phyloP scores from a whole-genome alignment of 2,888 invertebrate species.

The Lycaena phlaeas region DNA sequence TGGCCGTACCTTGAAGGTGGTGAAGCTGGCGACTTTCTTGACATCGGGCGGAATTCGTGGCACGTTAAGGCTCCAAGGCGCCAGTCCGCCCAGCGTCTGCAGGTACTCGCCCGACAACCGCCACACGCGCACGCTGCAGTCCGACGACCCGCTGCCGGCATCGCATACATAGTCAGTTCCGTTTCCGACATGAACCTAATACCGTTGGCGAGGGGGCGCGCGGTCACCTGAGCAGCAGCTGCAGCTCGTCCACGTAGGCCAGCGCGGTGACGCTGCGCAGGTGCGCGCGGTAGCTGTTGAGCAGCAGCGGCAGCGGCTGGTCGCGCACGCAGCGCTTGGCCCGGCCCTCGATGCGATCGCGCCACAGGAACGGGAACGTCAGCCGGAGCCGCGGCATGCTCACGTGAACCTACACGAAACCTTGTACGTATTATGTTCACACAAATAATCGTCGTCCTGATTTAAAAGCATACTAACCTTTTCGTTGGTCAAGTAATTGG shows the following conservation, averaged over 20 bases:
- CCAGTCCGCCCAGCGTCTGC: constrained; percentile 82
- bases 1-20: constrained; percentile 80
- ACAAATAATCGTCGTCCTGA: too few relatives aligned
- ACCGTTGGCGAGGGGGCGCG: too few relatives aligned
- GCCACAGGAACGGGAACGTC: constrained; percentile 82
- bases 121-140: constrained; percentile 84
- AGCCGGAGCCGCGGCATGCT: constrained; percentile 76
- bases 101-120: constrained; percentile 79
- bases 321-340: constrained; percentile 76
- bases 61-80: constrained; percentile 73
- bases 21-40: constrained; percentile 80
- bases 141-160: constrained; percentile 78
- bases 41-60: constrained; percentile 81
- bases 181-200: too few relatives aligned
- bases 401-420: constrained; percentile 65
- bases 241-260: constrained; percentile 76
- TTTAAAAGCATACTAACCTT: too few relatives aligned
- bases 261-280: constrained; percentile 77
- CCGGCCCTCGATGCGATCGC: constrained; percentile 76
- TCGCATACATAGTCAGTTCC: too few relatives aligned
- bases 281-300: constrained; percentile 82
- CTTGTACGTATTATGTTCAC: too few relatives aligned
- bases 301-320: constrained; percentile 77
- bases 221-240: constrained; percentile 81
- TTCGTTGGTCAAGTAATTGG: constrained; percentile 72